Base-by-base conservation (phyloP, 2,797 vertebrate genomes). In the Protonibea diacanthus region DNA sequence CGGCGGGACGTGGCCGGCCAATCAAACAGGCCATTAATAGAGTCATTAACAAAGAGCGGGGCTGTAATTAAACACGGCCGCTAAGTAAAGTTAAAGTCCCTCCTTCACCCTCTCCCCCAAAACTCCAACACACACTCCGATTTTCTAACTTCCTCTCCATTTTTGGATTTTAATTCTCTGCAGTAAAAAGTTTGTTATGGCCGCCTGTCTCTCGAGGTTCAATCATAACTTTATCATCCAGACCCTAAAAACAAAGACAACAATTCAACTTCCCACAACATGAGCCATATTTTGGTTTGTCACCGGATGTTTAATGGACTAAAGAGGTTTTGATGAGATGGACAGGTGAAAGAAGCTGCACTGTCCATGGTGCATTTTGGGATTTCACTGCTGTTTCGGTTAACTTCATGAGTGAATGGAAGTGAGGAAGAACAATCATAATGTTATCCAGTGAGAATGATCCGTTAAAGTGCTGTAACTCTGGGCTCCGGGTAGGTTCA, bases 1-100 rank as follows among this genome's bases (percentile, higher is more conserved):
- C 59, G 48, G 78, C 59, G 81, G 33, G 73, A 87, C 82, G 79
- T 72, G 84, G 71, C 62, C 57, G 74, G 79, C 75, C 87, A 92
- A 88, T 92, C 91, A 91, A 90, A 91, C 84, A 70, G 77, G 61
- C 67, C 78, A 68, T 91, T 93, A 92, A 90, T 80, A 64, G 88
- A 88, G 83, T 85, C 83, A 86, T 87, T 91, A 82, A 85, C 74
- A 80, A 90, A 83, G 87, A 86, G 71, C 61, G 33, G 65, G 23
- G 80, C 81, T 80, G 76, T 87, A 88, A 90, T 91, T 87, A 91
- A 91, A 91, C 86, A 71, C 18, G 20, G 48, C 69, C 14, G 29
- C 68, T 47, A 53, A 74, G 70, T 47, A 61, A 70, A 76, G 79
- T 76, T 73, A 55, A 52, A 64, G 60, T 42, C 40, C 25, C 11